These are phyloP conservation scores for Acanthochromis polyacanthus DNA, from an alignment of 2,113 vertebrate genomes.

Conservation along the genomic window DNA sequence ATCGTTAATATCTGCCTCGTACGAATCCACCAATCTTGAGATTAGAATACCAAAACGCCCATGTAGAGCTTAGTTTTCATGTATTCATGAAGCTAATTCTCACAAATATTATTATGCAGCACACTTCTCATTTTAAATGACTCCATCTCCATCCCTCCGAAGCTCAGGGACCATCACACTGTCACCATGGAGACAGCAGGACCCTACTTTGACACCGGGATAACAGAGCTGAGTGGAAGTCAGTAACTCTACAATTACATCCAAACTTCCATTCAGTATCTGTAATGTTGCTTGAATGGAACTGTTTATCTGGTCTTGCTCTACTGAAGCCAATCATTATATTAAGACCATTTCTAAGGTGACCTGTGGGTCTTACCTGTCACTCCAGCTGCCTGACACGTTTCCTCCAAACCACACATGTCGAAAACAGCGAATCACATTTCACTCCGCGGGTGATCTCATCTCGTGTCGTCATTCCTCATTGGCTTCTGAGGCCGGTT, in stretches of 20 bases:
- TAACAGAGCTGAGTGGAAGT: slow-evolving; percentile 57
- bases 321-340: slow-evolving; percentile 77
- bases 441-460: slow-evolving; percentile 62
- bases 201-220: slow-evolving; percentile 58
- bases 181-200: slow-evolving; percentile 79
- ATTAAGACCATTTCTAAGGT: slow-evolving; percentile 64
- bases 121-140: slow-evolving; percentile 70
- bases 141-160: slow-evolving; percentile 50
- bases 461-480: slow-evolving; percentile 50
- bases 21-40: slow-evolving; percentile 15
- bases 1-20: slow-evolving; percentile 1
- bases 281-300: slow-evolving; percentile 68
- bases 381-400: slow-evolving; percentile 64
- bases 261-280: slow-evolving; percentile 73
- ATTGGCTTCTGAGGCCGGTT: slow-evolving; percentile 61
- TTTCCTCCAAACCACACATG: slow-evolving; percentile 32
- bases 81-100: slow-evolving; percentile 74
- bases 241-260: slow-evolving; percentile 69
- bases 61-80: slow-evolving; percentile 48
- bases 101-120: slow-evolving; percentile 77
- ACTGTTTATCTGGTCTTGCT: slow-evolving; percentile 80
- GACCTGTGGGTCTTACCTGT: slow-evolving; percentile 73
- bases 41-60: slow-evolving; percentile 26
- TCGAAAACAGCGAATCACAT: slow-evolving; percentile 56
- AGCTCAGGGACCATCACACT: slow-evolving; percentile 69